Conservation (phyloP, 2,888 invertebrate species). For the Pasiphila rectangulata region DNA sequence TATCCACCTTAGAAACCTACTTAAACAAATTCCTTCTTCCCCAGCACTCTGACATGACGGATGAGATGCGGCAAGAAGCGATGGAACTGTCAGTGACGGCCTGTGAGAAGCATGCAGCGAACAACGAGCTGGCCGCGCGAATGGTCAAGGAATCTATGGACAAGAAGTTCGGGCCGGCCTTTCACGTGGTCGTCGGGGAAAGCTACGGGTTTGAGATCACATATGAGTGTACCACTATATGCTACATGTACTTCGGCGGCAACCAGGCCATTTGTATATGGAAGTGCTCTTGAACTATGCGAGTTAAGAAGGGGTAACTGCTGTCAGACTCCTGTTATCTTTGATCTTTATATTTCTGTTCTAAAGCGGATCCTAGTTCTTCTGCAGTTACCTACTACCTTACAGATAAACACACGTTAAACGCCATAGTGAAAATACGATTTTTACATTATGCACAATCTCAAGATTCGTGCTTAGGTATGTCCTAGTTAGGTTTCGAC, state of each 20-base stretch:
- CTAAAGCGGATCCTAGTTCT: too few species aligned
- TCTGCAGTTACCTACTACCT: too few species aligned
- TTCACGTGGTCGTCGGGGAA: slow-evolving; percentile 98
- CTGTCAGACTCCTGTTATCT: too few species aligned
- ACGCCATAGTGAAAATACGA: too few species aligned
- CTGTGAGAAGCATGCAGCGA: slow-evolving; percentile 93
- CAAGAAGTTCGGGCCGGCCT: slow-evolving; percentile 96
- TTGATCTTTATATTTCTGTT: too few species aligned
- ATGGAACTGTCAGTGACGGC: slow-evolving; percentile 95
- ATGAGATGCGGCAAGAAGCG: slow-evolving; percentile 94
- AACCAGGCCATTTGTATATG: slow-evolving; percentile 93
- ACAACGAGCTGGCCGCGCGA: slow-evolving; percentile 94
- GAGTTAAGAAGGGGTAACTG: too few species aligned
- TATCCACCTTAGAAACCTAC: too few species aligned
- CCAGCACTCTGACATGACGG: slow-evolving; percentile 95
- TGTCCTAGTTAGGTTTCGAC: too few species aligned
- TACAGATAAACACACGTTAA: too few species aligned
- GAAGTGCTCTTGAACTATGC: slow-evolving; percentile 86
- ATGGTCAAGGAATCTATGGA: slow-evolving; percentile 97
- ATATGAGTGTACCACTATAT: slow-evolving; percentile 92
- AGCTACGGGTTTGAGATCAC: slow-evolving; percentile 96
- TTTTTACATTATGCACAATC: too few species aligned
- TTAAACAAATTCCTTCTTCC: slow-evolving; percentile 35
- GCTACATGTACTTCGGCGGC: slow-evolving; percentile 95
- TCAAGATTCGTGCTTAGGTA: too few species aligned